These are phyloP conservation scores for Thalassaphorura encarpata DNA, from an alignment of 1,140 invertebrate species.

Conservation along the genomic window DNA sequence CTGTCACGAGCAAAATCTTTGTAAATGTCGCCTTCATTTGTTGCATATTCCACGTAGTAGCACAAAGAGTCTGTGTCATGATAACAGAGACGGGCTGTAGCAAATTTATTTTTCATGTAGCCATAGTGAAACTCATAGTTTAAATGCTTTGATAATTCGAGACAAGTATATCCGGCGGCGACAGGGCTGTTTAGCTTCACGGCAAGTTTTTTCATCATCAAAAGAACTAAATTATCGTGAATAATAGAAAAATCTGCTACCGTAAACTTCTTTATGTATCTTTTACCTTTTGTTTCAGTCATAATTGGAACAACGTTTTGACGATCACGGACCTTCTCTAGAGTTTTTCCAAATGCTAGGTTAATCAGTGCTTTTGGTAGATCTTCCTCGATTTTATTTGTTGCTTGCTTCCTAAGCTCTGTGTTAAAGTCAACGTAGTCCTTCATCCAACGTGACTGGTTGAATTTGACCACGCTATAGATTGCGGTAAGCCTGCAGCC, in stretches of 20 bases:
- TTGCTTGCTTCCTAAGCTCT: constrained; percentile 34
- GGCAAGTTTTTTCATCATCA: constrained; percentile 36
- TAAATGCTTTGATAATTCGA: constrained; percentile 38
- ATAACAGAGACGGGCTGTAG: too few relatives aligned
- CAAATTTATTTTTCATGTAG: neutral
- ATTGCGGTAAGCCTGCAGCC: neutral
- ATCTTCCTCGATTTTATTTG: constrained; percentile 39
- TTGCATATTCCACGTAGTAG: too few relatives aligned
- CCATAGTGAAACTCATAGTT: constrained; percentile 33
- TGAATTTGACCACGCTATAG: constrained; percentile 3
- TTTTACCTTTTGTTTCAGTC: neutral
- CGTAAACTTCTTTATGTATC: constrained; percentile 33
- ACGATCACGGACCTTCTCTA: constrained; percentile 39
- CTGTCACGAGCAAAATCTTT: too few relatives aligned
- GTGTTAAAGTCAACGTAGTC: constrained; percentile 7
- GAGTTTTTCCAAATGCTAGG: constrained; percentile 40
- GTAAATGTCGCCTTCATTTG: too few relatives aligned
- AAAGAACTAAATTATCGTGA: constrained; percentile 35
- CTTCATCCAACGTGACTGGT: constrained; percentile 4
- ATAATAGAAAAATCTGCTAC: constrained; percentile 36
- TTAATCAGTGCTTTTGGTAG: constrained; percentile 40
- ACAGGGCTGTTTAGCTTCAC: constrained; percentile 38
- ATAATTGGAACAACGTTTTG: constrained; percentile 32
- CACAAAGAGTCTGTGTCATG: too few relatives aligned
- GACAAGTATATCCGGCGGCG: constrained; percentile 37